Percentiles rank a stretch among this genome's conserved stretches.
These are phyloP conservation scores for Fulmarus glacialis DNA, from an alignment of 2,113 vertebrate genomes.

Conservation along the genomic window DNA sequence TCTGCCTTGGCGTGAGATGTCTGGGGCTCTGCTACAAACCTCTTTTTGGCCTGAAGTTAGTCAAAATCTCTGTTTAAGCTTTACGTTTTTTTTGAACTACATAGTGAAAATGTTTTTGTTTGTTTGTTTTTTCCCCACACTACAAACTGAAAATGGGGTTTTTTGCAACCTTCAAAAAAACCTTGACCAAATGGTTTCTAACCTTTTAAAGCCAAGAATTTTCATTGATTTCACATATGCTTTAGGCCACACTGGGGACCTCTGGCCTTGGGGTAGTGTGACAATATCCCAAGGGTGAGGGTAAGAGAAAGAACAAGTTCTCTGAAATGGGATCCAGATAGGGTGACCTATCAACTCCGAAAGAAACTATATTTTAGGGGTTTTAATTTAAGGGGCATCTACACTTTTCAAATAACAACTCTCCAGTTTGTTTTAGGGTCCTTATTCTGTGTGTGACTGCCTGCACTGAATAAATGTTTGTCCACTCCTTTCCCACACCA, in stretches of 20 bases:
- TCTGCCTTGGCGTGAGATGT: not conserved
- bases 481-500: not conserved
- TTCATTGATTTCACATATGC: not conserved
- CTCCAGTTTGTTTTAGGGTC: not conserved
- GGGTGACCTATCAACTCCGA: not conserved
- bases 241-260: not conserved
- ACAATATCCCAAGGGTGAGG: not conserved
- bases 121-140: not conserved
- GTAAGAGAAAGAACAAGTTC: not conserved
- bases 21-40: not conserved
- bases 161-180: not conserved
- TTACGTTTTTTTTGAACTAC: not conserved
- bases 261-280: not conserved
- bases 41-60: not conserved
- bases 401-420: not conserved
- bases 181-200: not conserved
- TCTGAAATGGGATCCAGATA: not conserved
- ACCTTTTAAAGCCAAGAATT: not conserved
- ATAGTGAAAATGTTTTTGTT: not conserved
- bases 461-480: not conserved
- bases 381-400: not conserved
- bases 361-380: not conserved
- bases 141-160: rapidly evolving
- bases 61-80: not conserved
- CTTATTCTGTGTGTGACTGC: not conserved